Base-by-base conservation (phyloP, 2,888 invertebrate species). In the Acanthosepion pharaonis region DNA sequence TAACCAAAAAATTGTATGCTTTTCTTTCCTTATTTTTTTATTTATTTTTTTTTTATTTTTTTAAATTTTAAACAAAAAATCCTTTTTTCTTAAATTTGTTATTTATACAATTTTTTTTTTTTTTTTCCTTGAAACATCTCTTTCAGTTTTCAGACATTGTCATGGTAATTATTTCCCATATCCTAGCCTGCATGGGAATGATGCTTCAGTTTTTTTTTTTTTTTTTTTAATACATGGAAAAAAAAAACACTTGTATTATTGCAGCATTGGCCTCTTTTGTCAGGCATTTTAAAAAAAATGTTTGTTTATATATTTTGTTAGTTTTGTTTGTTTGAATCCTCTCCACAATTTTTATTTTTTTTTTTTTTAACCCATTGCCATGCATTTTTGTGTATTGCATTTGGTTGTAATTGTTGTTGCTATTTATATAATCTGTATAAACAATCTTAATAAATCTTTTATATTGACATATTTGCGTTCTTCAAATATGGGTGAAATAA, bases 81-180 rank as follows among this genome's bases (percentile, higher is more conserved):
- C n/a, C 5, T 9, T n/a, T 78, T 78, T 78, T 78, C 78, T 78
- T 59, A 59, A 59, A 23, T 59, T 78, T 78, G 78, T 78, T 78
- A 78, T 78, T 78, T 78, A 78, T 78, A 78, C 78, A 78, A 78
- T 78, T 78, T 78, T 33, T 78, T 78, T 64, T 33, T 33, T 64
- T 28, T 64, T 64, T 33, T 78, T 78, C n/a, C 78, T 78, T 78
- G 78, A 78, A 78, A 78, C 33, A 23, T 78, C 78, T 78, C 78
- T 78, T 78, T 78, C 78, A 78, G 78, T 78, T 78, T 78, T 78
- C 78, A 78, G 78, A 78, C n/a, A 78, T 78, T 78, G 78, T 78
- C n/a, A 78, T 78, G 78, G 78, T 78, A 78, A 78, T 78, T 78
- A 78, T 78, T 78, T 78, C 78, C n/a, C 78, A 33, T 78, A n/a